phyloP scores from a whole-genome alignment of 2,797 vertebrate species.

The Hephaestus fuliginosus region DNA sequence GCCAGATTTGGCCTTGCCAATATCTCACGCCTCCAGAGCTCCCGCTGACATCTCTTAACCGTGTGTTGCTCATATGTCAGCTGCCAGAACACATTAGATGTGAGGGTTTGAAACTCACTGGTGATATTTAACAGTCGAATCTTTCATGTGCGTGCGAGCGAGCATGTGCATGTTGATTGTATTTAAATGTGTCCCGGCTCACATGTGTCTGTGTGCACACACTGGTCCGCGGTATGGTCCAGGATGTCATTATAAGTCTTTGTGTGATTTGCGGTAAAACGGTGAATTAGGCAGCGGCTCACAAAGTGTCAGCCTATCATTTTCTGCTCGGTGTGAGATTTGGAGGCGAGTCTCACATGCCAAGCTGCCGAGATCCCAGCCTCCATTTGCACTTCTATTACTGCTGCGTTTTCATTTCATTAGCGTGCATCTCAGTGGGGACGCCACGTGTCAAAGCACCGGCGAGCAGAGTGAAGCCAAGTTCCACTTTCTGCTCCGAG shows the following conservation, averaged over 20 bases:
- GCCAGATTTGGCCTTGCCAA: constrained; percentile 48
- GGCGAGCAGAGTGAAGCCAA: constrained; percentile 20
- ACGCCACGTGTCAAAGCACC: constrained; percentile 28
- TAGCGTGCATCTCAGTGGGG: constrained; percentile 22
- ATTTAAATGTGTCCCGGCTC: neutral
- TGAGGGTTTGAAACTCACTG: constrained; percentile 22
- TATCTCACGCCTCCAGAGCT: constrained; percentile 47
- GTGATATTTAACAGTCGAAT: neutral
- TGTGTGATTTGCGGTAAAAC: neutral
- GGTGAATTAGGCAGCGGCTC: constrained; percentile 6
- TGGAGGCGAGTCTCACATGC: constrained; percentile 11
- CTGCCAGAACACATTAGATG: constrained; percentile 16
- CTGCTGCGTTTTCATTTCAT: constrained; percentile 32
- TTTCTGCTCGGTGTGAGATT: constrained; percentile 37
- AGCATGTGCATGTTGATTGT: neutral
- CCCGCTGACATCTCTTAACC: constrained; percentile 23
- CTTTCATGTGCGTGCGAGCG: neutral
- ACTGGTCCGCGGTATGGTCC: no score
- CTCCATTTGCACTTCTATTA: constrained; percentile 40
- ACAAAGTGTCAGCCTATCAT: constrained; percentile 13
- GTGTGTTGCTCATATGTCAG: constrained; percentile 43
- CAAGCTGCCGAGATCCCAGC: constrained; percentile 5
- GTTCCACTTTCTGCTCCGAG: constrained; percentile 14
- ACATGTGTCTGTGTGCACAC: neutral
- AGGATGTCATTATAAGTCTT: neutral